Evolutionary conservation across 2,113 vertebrate genomes (phyloP), one percentile per base, ranked within the genome.

Genomic region (Mola mola): DNA sequence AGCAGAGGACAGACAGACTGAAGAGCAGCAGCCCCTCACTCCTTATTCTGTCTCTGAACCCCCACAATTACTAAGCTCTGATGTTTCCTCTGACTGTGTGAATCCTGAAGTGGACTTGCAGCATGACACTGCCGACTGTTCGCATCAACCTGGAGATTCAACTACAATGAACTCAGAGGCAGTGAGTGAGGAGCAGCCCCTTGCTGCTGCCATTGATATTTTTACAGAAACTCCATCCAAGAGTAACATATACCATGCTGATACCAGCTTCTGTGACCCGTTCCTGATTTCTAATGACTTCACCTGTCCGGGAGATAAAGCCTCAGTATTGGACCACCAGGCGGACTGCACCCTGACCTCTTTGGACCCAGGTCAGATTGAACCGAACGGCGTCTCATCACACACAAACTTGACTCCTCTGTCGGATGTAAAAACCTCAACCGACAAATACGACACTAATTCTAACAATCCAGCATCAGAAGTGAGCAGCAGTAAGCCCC

Each of bases 281-380:
- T 1, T 19, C 4, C 0, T 4, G 28, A n/a, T 40, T 25, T 13
- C 34, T 6, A 2, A 7, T 8, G 38, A 26, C 38, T 33, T 36
- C 2, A 9, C 16, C 8, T 6, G 13, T 57, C 36, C 3, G 1
- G 34, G 19, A 4, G 34, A 65, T 8, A 12, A 25, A n/a, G n/a
- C n/a, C n/a, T n/a, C n/a, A 5, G 37, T 38, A 13, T 19, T 19
- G 0, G 0, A 5, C 38, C 3, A 3, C 12, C 17, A 41, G 17
- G 56, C 43, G 8, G 53, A 48, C 26, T 5, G 3, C 24, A 1
- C 5, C 6, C 0, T 29, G 44, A 28, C 49, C 2, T 2, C 49
- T 0, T 81, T 87, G 38, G 93, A 95, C 61, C 88, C 87, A 0
- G 57, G 56, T 62, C 94, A 92, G 68, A 1, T 9, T 1, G 72